phyloP scores from a whole-genome alignment of 2,888 invertebrate genomes.

The Tipula lateralis region DNA sequence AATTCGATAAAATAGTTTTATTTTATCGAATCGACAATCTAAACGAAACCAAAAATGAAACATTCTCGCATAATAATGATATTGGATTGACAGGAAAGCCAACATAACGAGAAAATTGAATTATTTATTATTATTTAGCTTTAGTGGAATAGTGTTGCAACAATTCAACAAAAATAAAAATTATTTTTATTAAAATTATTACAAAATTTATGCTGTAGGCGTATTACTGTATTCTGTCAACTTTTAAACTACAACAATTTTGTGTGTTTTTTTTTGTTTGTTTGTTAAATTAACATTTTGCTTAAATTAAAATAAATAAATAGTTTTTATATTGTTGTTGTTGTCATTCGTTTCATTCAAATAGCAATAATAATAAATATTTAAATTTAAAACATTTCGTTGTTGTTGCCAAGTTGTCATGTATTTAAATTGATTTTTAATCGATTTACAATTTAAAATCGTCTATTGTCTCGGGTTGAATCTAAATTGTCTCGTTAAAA shows the following conservation, averaged over 20 bases:
- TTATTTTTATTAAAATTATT: neutral
- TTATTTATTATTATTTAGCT: neutral
- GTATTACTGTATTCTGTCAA: conserved; percentile 1
- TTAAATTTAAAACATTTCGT: neutral
- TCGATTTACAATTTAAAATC: conserved; percentile 19
- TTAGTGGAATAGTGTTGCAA: conserved; percentile 15
- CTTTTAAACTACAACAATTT: neutral
- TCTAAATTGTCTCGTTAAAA: neutral
- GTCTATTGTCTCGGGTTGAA: conserved; percentile 15
- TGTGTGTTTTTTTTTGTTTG: neutral
- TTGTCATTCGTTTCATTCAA: neutral
- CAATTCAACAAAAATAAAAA: neutral
- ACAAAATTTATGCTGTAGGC: conserved; percentile 11
- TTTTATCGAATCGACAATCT: too few species aligned
- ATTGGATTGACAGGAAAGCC: conserved; percentile 12
- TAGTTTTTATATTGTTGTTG: neutral
- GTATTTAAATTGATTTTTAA: conserved; percentile 24
- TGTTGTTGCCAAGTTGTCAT: conserved; percentile 3
- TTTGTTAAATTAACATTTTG: conserved; percentile 14
- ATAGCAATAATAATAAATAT: neutral
- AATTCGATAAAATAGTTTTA: too few species aligned
- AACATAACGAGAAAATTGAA: neutral
- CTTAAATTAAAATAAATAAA: conserved; percentile 24
- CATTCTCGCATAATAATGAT: neutral
- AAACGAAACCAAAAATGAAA: neutral